Percentiles rank a stretch among this genome's conserved stretches.
phyloP scores from a whole-genome alignment of 2,113 vertebrate species.

The Strix uralensis region DNA sequence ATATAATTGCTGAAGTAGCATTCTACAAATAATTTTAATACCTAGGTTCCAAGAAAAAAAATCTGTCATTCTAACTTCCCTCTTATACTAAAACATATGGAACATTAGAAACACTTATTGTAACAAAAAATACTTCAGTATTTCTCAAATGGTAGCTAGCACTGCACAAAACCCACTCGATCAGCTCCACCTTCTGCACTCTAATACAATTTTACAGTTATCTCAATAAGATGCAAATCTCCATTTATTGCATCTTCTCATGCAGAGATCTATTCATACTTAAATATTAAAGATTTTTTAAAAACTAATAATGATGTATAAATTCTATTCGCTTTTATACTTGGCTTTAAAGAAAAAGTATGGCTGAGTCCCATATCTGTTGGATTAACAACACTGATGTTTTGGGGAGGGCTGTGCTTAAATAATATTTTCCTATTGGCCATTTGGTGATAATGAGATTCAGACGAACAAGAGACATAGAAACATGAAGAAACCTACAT shows the following conservation, averaged over 20 bases:
- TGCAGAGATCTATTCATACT: not conserved
- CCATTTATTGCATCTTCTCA: not conserved
- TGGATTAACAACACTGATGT: not conserved
- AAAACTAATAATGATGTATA: not conserved
- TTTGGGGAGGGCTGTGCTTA: not conserved
- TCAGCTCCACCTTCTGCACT: not conserved
- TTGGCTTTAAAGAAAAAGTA: not conserved
- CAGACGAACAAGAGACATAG: not conserved
- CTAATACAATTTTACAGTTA: not conserved
- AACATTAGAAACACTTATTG: not conserved
- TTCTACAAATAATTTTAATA: not conserved
- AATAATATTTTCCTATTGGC: not conserved
- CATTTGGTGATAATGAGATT: not conserved
- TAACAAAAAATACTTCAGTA: not conserved
- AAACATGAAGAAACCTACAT: not conserved
- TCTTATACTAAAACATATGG: not conserved
- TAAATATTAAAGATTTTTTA: not conserved
- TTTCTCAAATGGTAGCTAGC: not conserved
- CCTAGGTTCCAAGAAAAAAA: not conserved
- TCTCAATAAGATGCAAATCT: not conserved
- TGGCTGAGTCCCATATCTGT: not conserved
- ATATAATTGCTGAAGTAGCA: not conserved
- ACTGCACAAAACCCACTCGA: not conserved
- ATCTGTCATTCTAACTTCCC: not conserved
- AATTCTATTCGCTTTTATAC: not conserved